Percentiles rank a stretch among this genome's conserved stretches.
These are phyloP conservation scores for Nineta flava DNA, from an alignment of 2,888 invertebrate genomes.

Conservation along the genomic window DNA sequence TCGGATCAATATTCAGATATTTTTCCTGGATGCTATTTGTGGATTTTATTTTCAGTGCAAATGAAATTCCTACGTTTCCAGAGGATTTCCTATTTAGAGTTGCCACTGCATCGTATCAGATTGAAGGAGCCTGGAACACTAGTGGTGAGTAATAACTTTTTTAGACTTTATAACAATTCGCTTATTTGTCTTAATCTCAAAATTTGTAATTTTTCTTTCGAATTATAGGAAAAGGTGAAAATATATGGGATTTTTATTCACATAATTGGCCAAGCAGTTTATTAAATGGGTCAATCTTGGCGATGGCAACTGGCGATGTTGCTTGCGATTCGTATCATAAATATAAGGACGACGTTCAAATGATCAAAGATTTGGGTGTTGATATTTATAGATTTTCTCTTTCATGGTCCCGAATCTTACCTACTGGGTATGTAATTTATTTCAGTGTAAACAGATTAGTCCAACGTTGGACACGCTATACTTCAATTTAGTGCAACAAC, in stretches of 20 bases:
- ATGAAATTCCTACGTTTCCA: slow-evolving; percentile 1
- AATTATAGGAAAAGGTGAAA: slow-evolving; percentile 29
- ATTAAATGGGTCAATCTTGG: too few species aligned
- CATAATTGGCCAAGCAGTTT: slow-evolving; percentile 26
- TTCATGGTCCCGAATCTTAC: slow-evolving; percentile 49
- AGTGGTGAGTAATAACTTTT: slow-evolving; percentile 22
- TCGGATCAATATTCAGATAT: too few species aligned
- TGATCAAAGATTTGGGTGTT: slow-evolving; percentile 17
- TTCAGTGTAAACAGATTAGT: too few species aligned
- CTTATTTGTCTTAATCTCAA: background rate
- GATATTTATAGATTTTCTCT: slow-evolving; percentile 36
- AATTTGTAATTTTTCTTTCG: background rate
- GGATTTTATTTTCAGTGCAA: too few species aligned
- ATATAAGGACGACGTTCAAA: slow-evolving; percentile 16
- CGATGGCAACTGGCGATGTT: slow-evolving; percentile 18
- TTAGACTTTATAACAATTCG: too few species aligned
- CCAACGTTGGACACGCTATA: too few species aligned
- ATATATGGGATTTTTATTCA: slow-evolving; percentile 31
- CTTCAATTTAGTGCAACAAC: too few species aligned
- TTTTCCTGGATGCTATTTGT: too few species aligned
- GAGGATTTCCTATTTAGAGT: slow-evolving; percentile 6
- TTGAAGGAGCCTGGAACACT: slow-evolving; percentile 34
- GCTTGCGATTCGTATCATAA: slow-evolving; percentile 20
- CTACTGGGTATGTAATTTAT: slow-evolving; percentile 16
- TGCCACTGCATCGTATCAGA: slow-evolving; percentile 32